Evolutionary conservation across 2,888 invertebrate genomes (phyloP).

Genomic region (Agrilus biguttatus): DNA sequence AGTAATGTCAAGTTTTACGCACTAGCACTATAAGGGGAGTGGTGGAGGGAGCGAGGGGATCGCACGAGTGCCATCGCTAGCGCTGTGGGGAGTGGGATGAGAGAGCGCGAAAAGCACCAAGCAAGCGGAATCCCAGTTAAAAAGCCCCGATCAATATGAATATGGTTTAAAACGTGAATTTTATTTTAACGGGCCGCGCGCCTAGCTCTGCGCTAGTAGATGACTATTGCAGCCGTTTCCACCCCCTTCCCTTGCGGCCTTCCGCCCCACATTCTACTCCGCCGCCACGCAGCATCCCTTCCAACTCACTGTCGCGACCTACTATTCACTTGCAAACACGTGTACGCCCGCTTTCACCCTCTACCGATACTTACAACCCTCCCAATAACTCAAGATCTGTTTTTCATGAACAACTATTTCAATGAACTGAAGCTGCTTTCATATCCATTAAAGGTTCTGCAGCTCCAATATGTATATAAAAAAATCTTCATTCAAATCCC

Average conservation of each 20-base stretch:
- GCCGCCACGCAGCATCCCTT: slow-evolving; percentile 19
- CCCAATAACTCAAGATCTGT: no score
- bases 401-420: no score
- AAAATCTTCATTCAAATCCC: no score
- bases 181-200: slow-evolving; percentile 39
- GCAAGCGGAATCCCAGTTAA: slow-evolving; percentile 35
- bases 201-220: slow-evolving; percentile 11
- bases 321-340: not conserved
- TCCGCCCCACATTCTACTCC: slow-evolving; percentile 21
- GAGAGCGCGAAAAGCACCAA: slow-evolving; percentile 11
- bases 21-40: slow-evolving; percentile 8
- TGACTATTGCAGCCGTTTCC: slow-evolving; percentile 12
- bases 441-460: no score
- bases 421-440: no score
- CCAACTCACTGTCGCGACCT: slow-evolving; percentile 12
- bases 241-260: slow-evolving; percentile 18
- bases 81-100: slow-evolving; percentile 13
- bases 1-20: no score
- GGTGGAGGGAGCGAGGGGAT: slow-evolving; percentile 10
- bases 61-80: slow-evolving; percentile 6
- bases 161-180: slow-evolving; percentile 51
- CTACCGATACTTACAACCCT: no score
- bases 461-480: no score
- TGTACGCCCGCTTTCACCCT: no score
- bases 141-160: slow-evolving; percentile 49